Base-by-base conservation (phyloP, 2,888 invertebrate genomes). In the Oscheius myriophilus region DNA sequence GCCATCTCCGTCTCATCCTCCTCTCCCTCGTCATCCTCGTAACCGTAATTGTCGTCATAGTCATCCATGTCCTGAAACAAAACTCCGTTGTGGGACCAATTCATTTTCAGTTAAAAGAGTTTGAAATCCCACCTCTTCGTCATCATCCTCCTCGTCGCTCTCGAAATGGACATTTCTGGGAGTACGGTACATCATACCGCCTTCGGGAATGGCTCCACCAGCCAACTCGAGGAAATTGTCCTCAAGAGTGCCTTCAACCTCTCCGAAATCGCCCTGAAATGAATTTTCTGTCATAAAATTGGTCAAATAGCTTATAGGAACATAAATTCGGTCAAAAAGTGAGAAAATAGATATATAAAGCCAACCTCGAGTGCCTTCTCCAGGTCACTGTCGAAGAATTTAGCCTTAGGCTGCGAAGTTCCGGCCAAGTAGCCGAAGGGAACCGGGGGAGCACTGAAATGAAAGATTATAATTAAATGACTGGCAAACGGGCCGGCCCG, bases 171-270 rank as follows among this genome's bases (percentile, higher is more conserved):
- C 49, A 9, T 23, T n/a, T 11, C 57, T 23, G 14, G 65, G 55
- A 6, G n/a, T 18, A 54, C 65, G 65, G 55, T 65, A 49, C 41
- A 26, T 43, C 16, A 42, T 70, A 14, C 61, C 51, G 18, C 67
- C 65, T 33, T 79, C 79, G 21, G 72, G 74, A 7, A 80, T 23
- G 3, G 46, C 58, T 49, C 80, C 82, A 89, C 93, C 92, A 0
- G 95, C 96, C 69, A 93, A 87, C 81, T 91, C 89, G 55, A 96
- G 91, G 87, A 97, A 96, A 88, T 97, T 92, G 87, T 97, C 96
- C 78, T 96, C 96, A 3, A 97, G 88, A 76, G 91, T 87, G 88
- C 94, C 94, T 0, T 92, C 91, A 0, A 93, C 93, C 87, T 94
- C 91, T 1, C 92, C 91, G 84, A 90, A 93, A 66, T 95, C 91